Base-by-base conservation (phyloP, 1,140 invertebrate species). In the Drosophila miranda region DNA sequence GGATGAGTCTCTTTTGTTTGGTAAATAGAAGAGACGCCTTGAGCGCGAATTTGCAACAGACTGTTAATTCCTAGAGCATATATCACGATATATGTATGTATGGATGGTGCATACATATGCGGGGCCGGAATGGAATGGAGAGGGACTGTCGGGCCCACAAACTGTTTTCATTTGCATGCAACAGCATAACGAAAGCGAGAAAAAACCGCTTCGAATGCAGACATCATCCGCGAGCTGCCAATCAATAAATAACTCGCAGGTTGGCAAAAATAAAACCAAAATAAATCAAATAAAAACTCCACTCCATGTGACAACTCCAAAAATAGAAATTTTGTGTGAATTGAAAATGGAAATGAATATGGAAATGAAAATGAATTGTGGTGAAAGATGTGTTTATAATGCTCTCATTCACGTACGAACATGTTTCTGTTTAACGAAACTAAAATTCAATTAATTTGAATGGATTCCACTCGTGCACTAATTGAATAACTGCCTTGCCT, bases 361-460 rank as follows among this genome's bases (percentile, higher is more conserved):
- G n/a, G n/a, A n/a, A n/a, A n/a, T n/a, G 50, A 38, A 50, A 48
- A 44, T 61, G 55, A 62, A 41, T 46, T 49, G 48, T 16, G 30
- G 28, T 9, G 9, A 53, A 61, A 50, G 64, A 44, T 64, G 61
- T 43, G 61, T 43, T 68, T 68, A 64, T 49, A 26, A 41, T 14
- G 38, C 45, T 51, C 21, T 38, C 28, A 8, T 30, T 67, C 30
- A 1, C 14, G 38, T 54, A 30, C 11, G 7, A 13, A 11, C 41
- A 11, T 16, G 5, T 11, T 34, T 34, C 9, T 30, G 26, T 51
- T 14, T 30, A 28, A 53, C 55, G 13, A 48, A 34, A 60, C 52
- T 53, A 41, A 76, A 81, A 86, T 67, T 77, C 64, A 86, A 84
- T 84, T 84, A 86, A 81, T 72, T 45, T 58, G 43, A 73, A 69